Conservation (phyloP, 1,140 invertebrate genomes). For the Orchestia grillus region DNA sequence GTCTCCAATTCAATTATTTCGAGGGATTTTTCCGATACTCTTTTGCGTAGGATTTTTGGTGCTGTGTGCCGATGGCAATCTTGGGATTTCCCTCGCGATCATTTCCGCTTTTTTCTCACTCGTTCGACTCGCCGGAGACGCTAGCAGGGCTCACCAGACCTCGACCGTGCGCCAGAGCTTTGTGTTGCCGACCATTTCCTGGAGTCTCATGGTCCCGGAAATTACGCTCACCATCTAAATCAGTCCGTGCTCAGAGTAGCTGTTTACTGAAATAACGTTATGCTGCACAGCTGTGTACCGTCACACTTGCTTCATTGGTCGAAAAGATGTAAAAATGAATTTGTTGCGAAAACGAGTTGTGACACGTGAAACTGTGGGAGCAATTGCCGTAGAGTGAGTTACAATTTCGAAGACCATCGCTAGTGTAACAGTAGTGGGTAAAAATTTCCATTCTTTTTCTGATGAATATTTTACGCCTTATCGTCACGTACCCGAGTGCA, state of each 20-base stretch:
- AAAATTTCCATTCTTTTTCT: too few relatives aligned
- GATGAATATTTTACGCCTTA: too few relatives aligned
- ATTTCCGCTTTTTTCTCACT: neutral
- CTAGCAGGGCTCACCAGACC: neutral
- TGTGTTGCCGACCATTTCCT: neutral
- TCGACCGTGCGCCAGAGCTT: neutral
- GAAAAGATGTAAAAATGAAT: too few relatives aligned
- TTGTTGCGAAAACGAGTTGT: too few relatives aligned
- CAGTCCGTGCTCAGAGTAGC: neutral
- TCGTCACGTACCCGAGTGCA: too few relatives aligned
- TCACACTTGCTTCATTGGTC: neutral
- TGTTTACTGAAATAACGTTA: neutral
- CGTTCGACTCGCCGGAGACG: neutral
- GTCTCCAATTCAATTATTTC: slow-evolving; percentile 56
- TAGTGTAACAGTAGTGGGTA: too few relatives aligned
- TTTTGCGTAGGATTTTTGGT: slow-evolving; percentile 55
- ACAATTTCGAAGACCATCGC: too few relatives aligned
- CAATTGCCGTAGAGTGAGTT: too few relatives aligned
- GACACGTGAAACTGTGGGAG: too few relatives aligned
- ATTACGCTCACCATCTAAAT: neutral
- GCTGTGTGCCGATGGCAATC: slow-evolving; percentile 55
- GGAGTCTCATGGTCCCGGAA: neutral
- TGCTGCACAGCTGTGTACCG: neutral
- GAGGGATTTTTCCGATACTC: slow-evolving; percentile 49
- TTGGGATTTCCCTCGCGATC: slow-evolving; percentile 46